Evolutionary conservation across 1,140 invertebrate species (phyloP).

Genomic region (Oreohelix idahoensis): DNA sequence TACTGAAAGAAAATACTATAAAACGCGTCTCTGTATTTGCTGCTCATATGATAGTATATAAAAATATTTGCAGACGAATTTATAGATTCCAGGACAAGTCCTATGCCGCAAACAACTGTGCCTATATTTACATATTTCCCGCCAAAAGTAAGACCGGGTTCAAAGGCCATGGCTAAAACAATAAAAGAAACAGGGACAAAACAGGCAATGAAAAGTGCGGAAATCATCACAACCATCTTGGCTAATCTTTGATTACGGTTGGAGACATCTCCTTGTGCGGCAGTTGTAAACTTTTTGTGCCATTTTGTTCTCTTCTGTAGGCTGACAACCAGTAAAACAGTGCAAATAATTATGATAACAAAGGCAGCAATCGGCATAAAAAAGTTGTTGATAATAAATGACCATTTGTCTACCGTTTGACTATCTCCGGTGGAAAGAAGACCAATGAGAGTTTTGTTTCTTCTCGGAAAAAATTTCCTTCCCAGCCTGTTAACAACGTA

Average conservation of each 20-base stretch:
- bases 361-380: background rate
- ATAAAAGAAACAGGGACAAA: background rate
- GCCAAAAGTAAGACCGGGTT: background rate
- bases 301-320: background rate
- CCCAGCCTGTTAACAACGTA: background rate
- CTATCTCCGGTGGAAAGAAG: background rate
- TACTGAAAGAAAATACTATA: no score
- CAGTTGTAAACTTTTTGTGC: background rate
- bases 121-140: background rate
- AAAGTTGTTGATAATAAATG: background rate
- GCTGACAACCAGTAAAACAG: background rate
- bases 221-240: background rate
- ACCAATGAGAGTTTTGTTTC: background rate
- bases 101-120: background rate
- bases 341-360: background rate
- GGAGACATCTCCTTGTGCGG: background rate
- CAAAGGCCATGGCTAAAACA: background rate
- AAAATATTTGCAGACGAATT: background rate
- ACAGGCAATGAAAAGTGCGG: background rate
- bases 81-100: background rate
- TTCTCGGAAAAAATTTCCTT: background rate
- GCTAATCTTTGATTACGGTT: background rate
- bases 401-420: background rate
- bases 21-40: background rate
- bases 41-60: background rate